phyloP scores from a whole-genome alignment of 2,113 vertebrate species.

The Sinocyclocheilus maitianheensis region DNA sequence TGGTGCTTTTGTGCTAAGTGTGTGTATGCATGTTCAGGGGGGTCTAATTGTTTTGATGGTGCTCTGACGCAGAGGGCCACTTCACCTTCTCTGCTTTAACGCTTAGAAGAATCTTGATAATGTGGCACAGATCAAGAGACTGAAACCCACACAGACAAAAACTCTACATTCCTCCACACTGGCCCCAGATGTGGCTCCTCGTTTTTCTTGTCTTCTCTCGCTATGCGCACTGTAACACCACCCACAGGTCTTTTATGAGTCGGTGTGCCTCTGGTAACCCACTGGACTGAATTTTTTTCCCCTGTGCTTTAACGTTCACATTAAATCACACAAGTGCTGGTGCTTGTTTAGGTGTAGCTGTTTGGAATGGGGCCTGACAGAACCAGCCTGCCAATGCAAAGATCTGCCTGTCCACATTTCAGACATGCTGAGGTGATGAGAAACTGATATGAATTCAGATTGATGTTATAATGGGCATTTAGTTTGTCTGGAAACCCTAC shows the following conservation, averaged over 20 bases:
- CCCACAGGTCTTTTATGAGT: conserved; percentile 38
- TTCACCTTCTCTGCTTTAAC: conserved; percentile 15
- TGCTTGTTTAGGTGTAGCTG: conserved; percentile 32
- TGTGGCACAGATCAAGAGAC: conserved; percentile 23
- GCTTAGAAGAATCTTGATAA: conserved; percentile 43
- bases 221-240: conserved; percentile 31
- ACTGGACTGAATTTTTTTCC: neutral
- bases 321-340: neutral
- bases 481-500: neutral
- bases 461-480: conserved; percentile 29
- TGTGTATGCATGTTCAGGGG: neutral
- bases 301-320: neutral
- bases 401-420: conserved; percentile 34
- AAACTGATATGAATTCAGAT: neutral
- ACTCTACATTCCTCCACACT: conserved; percentile 46
- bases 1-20: conserved; percentile 2
- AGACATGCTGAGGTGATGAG: neutral
- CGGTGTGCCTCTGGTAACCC: conserved; percentile 1
- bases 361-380: conserved; percentile 10
- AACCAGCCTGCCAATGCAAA: conserved; percentile 45
- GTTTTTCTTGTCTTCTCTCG: conserved; percentile 21
- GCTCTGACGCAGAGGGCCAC: conserved; percentile 27
- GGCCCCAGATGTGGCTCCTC: conserved; percentile 45
- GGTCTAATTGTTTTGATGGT: conserved; percentile 15
- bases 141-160: conserved; percentile 23